A percentile compares a stretch with the other conserved stretches of the same genome.
Evolutionary conservation across 2,888 invertebrate species (phyloP).

Genomic region (Hipparchia sbordonii): DNA sequence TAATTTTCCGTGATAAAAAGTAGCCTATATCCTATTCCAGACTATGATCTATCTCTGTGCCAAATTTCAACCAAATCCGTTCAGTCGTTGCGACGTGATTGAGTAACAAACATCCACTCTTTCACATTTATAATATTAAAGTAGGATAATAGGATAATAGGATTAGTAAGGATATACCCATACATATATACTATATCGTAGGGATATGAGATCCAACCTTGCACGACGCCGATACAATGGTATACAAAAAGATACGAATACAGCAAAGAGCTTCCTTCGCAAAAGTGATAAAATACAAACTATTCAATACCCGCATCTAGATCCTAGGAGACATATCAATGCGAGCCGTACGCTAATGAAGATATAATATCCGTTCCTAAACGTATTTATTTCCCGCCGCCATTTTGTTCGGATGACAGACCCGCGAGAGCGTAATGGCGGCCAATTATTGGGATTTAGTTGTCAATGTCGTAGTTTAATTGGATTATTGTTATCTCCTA

Average conservation of each 20-base stretch:
- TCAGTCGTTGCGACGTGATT: no score
- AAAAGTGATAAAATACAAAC: slow-evolving; percentile 75
- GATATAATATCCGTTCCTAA: slow-evolving; percentile 80
- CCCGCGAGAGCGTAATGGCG: slow-evolving; percentile 74
- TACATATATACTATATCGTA: neutral
- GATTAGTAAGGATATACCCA: no score
- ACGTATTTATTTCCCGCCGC: slow-evolving; percentile 75
- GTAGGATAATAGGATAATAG: no score
- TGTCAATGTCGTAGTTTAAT: slow-evolving; percentile 77
- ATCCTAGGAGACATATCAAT: slow-evolving; percentile 74
- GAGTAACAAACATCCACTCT: no score
- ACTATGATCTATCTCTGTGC: no score
- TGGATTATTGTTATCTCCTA: slow-evolving; percentile 69
- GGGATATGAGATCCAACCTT: slow-evolving; percentile 16
- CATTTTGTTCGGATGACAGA: slow-evolving; percentile 74
- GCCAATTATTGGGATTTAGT: slow-evolving; percentile 81
- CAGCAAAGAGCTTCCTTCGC: slow-evolving; percentile 48
- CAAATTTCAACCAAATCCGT: no score
- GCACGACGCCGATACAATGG: slow-evolving; percentile 40
- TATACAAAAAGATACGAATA: slow-evolving; percentile 54
- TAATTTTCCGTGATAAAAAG: no score
- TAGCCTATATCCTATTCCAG: no score
- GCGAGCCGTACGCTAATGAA: slow-evolving; percentile 78
- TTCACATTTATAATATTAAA: no score
- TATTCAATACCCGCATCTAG: slow-evolving; percentile 71